Percentiles rank a stretch among this genome's conserved stretches.
These are phyloP conservation scores for Pocillopora meandrina DNA, from an alignment of 92 coral and sea anemone genomes.

Conservation along the genomic window DNA sequence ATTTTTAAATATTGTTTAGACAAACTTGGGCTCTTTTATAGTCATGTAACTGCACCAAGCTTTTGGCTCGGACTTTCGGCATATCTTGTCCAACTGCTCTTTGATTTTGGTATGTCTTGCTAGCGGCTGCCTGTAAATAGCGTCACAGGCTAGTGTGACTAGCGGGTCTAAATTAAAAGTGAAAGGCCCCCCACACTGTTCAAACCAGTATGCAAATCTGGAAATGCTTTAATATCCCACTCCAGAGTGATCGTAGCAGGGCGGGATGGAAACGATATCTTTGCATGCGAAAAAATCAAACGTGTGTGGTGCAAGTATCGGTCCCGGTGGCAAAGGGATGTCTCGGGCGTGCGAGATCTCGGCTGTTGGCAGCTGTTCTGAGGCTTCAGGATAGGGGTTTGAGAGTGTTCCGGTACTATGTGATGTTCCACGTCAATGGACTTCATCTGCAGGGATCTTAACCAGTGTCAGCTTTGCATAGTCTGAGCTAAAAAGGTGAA, in stretches of 20 bases:
- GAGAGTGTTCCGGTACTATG: not conserved
- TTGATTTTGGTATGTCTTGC: slow-evolving; percentile 40
- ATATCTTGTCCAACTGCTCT: slow-evolving; percentile 39
- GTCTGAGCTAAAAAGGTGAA: slow-evolving; percentile 45
- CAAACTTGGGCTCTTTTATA: too few species aligned
- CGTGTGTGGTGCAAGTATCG: slow-evolving; percentile 28
- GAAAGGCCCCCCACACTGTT: slow-evolving; percentile 34
- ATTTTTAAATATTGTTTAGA: too few species aligned
- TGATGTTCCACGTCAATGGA: slow-evolving; percentile 24
- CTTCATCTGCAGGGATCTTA: slow-evolving; percentile 46
- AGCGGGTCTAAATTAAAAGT: slow-evolving; percentile 21
- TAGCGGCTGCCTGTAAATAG: slow-evolving; percentile 40
- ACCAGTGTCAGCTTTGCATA: slow-evolving; percentile 36
- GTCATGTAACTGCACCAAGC: slow-evolving; percentile 33
- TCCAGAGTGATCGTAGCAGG: slow-evolving; percentile 29
- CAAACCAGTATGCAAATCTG: slow-evolving; percentile 38
- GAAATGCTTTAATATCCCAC: slow-evolving; percentile 44
- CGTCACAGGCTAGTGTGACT: slow-evolving; percentile 33
- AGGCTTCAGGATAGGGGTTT: not conserved
- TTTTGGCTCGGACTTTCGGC: slow-evolving; percentile 41
- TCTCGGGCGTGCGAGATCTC: not conserved
- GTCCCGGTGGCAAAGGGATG: not conserved
- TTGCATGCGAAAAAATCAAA: slow-evolving; percentile 20
- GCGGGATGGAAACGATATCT: not conserved
- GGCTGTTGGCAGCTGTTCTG: not conserved